Base-by-base conservation (phyloP, 2,113 vertebrate species). In the Rhabdomys dilectus region DNA sequence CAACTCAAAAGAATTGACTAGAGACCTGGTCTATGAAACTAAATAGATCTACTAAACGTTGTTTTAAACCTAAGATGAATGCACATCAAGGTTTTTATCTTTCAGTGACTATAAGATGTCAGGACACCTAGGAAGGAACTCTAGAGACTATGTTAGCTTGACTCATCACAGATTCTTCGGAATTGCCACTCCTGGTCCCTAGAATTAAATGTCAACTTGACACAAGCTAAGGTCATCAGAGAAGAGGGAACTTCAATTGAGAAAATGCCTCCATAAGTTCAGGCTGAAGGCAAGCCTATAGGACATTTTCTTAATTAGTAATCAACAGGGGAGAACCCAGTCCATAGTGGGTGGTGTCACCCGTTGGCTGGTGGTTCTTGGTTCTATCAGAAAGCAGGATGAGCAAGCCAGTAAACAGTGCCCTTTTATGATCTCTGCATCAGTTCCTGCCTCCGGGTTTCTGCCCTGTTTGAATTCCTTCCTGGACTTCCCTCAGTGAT, bases 11-110 rank as follows among this genome's bases (percentile, higher is more conserved):
- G 26, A 42, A 0, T 56, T 11, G 17, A 21, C 15, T 48, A 5
- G 0, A 7, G 21, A 62, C 53, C 16, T 91, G 62, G 12, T 1
- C 21, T 36, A 2, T 4, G 26, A 56, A 29, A 3, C 42, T n/a
- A 36, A 1, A 0, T 31, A 24, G 19, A 53, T 8, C 16, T 7
- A 3, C 15, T 15, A 45, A 3, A 64, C 5, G 45, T 64, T 64
- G 22, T 11, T n/a, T 22, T 80, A 11, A 39, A 39, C 22, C 34
- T 70, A 34, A 39, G 58, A 34, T 9, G 22, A 82, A 4, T 36
- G 21, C 5, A 3, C 3, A 0, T 22, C 17, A 8, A 16, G 2
- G 7, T 11, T 7, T 66, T 21, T 8, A 3, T 10, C 1, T 9
- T 39, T 39, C 60, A 29, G 0, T 7, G 53, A 24, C 11, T 3